These are phyloP conservation scores for Hirtodrosophila trivittata DNA, from an alignment of 2,888 invertebrate genomes.

Conservation along the genomic window DNA sequence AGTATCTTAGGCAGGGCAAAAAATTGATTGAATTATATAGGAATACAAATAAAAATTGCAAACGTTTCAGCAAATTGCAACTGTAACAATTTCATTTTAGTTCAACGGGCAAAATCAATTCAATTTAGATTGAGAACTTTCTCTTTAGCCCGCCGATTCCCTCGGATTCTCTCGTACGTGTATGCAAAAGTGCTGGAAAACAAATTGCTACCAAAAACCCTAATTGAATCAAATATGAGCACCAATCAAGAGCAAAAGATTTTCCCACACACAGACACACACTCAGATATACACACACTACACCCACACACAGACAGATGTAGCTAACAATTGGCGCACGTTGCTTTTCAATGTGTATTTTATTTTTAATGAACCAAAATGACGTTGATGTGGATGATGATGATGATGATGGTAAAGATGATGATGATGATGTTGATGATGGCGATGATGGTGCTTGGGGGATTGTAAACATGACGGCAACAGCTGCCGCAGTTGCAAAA, in stretches of 20 bases:
- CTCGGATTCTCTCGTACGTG: background rate
- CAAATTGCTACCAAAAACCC: conserved; percentile 42
- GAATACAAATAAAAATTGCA: background rate
- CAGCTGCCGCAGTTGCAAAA: conserved; percentile 19
- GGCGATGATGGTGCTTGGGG: conserved; percentile 9
- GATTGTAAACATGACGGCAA: conserved; percentile 26
- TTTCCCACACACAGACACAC: conserved; percentile 30
- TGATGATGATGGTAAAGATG: conserved; percentile 4
- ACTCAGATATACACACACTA: conserved; percentile 5
- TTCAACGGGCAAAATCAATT: conserved; percentile 30
- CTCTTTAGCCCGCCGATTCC: background rate
- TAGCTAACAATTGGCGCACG: conserved; percentile 59
- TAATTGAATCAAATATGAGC: conserved; percentile 61
- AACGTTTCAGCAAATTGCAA: conserved; percentile 5
- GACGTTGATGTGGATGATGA: conserved; percentile 8
- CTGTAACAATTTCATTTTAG: conserved; percentile 13
- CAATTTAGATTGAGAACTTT: conserved; percentile 13
- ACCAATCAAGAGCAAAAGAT: conserved; percentile 64
- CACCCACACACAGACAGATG: conserved; percentile 4
- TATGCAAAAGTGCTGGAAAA: conserved; percentile 22
- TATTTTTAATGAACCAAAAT: conserved; percentile 44
- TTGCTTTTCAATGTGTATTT: conserved; percentile 47
- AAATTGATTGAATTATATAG: conserved; percentile 12
- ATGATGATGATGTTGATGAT: conserved; percentile 2
- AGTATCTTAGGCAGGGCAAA: too few relatives aligned